These are phyloP conservation scores for Argyra leucocephala DNA, from an alignment of 2,888 invertebrate genomes.

Conservation along the genomic window DNA sequence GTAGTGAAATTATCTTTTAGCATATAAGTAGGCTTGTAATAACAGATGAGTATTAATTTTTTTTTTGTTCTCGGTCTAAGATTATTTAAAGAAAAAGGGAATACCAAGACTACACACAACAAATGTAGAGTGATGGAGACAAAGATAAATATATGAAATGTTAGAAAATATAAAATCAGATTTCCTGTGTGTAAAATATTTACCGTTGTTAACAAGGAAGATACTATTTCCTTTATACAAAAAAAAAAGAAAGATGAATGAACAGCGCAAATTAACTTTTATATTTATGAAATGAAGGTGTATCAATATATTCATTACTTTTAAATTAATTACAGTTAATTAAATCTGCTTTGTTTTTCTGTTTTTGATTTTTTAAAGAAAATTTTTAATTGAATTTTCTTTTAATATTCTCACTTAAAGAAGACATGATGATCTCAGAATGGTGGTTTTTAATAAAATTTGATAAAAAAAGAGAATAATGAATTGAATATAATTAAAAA, in stretches of 20 bases:
- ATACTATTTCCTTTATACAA: not conserved
- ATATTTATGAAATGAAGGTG: not conserved
- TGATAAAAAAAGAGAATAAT: no score
- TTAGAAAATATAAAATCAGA: not conserved
- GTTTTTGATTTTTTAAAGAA: no score
- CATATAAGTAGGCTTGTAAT: slow-evolving; percentile 1
- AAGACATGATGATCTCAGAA: no score
- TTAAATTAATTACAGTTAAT: not conserved
- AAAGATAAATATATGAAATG: not conserved
- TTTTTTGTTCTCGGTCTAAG: not conserved
- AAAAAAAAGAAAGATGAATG: not conserved
- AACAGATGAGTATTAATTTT: slow-evolving; percentile 1
- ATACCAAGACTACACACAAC: not conserved
- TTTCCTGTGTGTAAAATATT: slow-evolving; percentile 2
- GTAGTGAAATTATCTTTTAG: not conserved
- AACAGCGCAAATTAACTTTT: not conserved
- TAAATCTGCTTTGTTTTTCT: no score
- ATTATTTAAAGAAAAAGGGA: not conserved
- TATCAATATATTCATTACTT: not conserved
- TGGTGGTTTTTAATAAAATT: no score
- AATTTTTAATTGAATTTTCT: no score
- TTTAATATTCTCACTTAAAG: no score
- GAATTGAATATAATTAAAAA: no score
- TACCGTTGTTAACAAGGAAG: no score
- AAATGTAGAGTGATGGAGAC: no score